Conservation (phyloP, 2,113 vertebrate species). For the Globicephala melas region DNA sequence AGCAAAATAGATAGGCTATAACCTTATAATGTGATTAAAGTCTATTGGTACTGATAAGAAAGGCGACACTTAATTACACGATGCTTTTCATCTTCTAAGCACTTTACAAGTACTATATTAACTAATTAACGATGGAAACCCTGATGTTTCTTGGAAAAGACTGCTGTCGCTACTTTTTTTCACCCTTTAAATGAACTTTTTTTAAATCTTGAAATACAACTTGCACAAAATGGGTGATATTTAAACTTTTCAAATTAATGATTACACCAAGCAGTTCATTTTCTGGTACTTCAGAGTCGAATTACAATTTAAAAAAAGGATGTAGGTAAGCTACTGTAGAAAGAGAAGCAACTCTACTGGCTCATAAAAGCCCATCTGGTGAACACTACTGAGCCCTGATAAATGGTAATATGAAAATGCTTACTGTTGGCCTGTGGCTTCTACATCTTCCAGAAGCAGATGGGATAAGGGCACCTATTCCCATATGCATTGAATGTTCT, state of each 20-base stretch:
- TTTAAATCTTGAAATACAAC: constrained; percentile 29
- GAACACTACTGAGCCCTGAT: neutral
- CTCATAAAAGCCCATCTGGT: constrained; percentile 23
- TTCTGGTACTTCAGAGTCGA: constrained; percentile 41
- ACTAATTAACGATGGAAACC: constrained; percentile 64
- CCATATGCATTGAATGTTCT: neutral
- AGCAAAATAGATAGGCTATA: constrained; percentile 31
- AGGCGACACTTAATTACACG: constrained; percentile 40
- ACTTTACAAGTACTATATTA: constrained; percentile 58
- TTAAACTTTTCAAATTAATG: constrained; percentile 65
- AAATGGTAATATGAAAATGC: neutral
- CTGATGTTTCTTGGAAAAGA: constrained; percentile 58
- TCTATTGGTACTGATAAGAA: constrained; percentile 43
- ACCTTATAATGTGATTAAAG: constrained; percentile 65
- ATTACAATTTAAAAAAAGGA: constrained; percentile 6
- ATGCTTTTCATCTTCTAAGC: constrained; percentile 48
- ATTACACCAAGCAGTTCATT: constrained; percentile 44
- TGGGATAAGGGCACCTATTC: neutral
- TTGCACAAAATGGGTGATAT: constrained; percentile 56
- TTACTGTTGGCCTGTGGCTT: neutral
- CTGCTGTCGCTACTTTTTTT: constrained; percentile 28
- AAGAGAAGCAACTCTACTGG: constrained; percentile 11
- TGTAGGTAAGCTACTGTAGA: constrained; percentile 7
- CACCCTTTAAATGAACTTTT: constrained; percentile 46
- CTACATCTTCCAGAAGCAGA: neutral